These are phyloP conservation scores for Ophioninae sp. DNA, from an alignment of 2,888 invertebrate genomes.

Conservation along the genomic window DNA sequence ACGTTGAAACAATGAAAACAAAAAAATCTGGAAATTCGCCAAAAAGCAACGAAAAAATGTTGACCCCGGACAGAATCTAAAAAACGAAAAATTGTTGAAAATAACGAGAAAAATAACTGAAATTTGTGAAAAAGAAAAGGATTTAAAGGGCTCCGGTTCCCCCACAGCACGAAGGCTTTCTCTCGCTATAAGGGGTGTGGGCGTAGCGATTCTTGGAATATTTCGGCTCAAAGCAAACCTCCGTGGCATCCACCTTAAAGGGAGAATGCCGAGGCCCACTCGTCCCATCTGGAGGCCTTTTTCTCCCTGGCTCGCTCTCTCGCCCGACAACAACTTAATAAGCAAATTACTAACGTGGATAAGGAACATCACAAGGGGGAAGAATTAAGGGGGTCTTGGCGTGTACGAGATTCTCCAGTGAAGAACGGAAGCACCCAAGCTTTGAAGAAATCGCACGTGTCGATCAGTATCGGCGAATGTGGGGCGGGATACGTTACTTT, in stretches of 20 bases:
- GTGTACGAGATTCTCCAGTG: conserved; percentile 31
- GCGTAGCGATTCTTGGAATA: conserved; percentile 77
- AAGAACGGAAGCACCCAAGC: not conserved
- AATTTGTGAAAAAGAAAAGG: conserved; percentile 4
- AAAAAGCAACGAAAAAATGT: not conserved
- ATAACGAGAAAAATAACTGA: not conserved
- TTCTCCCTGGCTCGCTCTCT: conserved; percentile 8
- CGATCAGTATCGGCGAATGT: no score
- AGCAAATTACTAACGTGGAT: conserved; percentile 77
- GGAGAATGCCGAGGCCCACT: conserved; percentile 73
- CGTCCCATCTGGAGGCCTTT: conserved; percentile 41
- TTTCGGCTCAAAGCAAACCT: conserved; percentile 79
- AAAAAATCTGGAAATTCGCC: not conserved
- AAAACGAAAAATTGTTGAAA: not conserved
- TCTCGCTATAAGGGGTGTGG: conserved; percentile 4
- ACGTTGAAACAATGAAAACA: not conserved
- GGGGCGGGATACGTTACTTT: no score
- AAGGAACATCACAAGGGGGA: conserved; percentile 29
- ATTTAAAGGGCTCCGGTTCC: conserved; percentile 7
- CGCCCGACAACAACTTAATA: conserved; percentile 77
- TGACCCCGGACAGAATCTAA: not conserved
- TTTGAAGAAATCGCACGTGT: not conserved
- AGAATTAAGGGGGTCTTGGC: conserved; percentile 5
- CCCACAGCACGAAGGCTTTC: conserved; percentile 6
- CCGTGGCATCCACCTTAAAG: conserved; percentile 75